A percentile compares a stretch with the other conserved stretches of the same genome.
Evolutionary conservation across 1,140 invertebrate genomes (phyloP).

Genomic region (Drosophila subpulchrella): DNA sequence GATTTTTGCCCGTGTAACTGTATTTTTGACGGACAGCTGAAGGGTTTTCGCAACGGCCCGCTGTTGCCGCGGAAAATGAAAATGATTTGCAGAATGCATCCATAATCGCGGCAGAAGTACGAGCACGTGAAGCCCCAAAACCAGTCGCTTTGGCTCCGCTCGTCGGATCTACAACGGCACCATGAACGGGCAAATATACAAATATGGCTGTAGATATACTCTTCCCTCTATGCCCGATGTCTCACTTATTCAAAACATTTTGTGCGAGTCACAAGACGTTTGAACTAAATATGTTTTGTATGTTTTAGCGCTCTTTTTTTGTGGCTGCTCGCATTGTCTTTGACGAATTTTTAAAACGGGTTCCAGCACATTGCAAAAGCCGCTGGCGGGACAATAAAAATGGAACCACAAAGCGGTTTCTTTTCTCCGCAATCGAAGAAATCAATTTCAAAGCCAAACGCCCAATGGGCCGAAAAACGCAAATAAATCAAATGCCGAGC

Average conservation of each 20-base stretch:
- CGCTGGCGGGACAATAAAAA: slow-evolving; percentile 59
- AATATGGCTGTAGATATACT: slow-evolving; percentile 21
- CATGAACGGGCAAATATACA: slow-evolving; percentile 30
- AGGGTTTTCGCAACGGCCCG: slow-evolving; percentile 68
- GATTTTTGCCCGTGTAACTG: slow-evolving; percentile 21
- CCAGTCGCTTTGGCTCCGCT: slow-evolving; percentile 56
- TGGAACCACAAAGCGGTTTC: slow-evolving; percentile 51
- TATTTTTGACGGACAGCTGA: slow-evolving; percentile 47
- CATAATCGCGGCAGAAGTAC: slow-evolving; percentile 45
- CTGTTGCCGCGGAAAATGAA: slow-evolving; percentile 67
- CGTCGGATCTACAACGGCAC: slow-evolving; percentile 4
- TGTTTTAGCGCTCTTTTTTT: slow-evolving; percentile 43
- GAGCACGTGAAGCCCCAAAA: slow-evolving; percentile 40
- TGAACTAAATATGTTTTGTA: slow-evolving; percentile 69
- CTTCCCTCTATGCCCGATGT: slow-evolving; percentile 35
- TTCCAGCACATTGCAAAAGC: slow-evolving; percentile 67
- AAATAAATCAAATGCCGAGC: slow-evolving; percentile 45
- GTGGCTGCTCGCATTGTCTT: slow-evolving; percentile 43
- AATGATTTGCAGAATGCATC: slow-evolving; percentile 77
- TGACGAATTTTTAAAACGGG: slow-evolving; percentile 53
- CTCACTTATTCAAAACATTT: slow-evolving; percentile 65
- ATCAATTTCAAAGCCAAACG: slow-evolving; percentile 54
- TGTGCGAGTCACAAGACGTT: slow-evolving; percentile 70
- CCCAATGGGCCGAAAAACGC: slow-evolving; percentile 10
- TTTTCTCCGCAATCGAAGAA: slow-evolving; percentile 45